phyloP scores from a whole-genome alignment of 2,888 invertebrate genomes.

The Drosophila anceps region DNA sequence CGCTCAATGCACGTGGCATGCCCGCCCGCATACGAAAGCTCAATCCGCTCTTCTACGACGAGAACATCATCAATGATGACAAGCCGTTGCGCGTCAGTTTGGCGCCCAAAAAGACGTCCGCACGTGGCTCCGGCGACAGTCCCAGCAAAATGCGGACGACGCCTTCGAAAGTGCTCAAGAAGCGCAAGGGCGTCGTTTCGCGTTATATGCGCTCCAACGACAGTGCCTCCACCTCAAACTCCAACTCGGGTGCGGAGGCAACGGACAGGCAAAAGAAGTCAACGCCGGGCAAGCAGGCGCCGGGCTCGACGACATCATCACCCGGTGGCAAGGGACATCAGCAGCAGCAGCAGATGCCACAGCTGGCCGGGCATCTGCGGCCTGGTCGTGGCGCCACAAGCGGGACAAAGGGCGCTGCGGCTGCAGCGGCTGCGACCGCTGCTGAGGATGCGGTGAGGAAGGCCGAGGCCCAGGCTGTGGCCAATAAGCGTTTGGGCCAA shows the following conservation, averaged over 20 bases:
- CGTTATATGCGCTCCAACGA: slow-evolving; percentile 84
- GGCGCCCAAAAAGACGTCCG: slow-evolving; percentile 85
- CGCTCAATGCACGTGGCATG: slow-evolving; percentile 94
- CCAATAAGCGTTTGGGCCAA: slow-evolving; percentile 95
- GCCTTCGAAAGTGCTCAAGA: slow-evolving; percentile 85
- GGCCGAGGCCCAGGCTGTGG: slow-evolving; percentile 87
- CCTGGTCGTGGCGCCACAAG: slow-evolving; percentile 16
- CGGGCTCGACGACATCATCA: not conserved
- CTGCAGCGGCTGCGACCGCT: slow-evolving; percentile 40
- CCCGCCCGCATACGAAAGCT: slow-evolving; percentile 95
- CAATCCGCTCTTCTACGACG: slow-evolving; percentile 95
- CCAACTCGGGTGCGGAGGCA: slow-evolving; percentile 31
- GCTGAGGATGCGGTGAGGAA: slow-evolving; percentile 50
- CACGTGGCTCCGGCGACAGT: slow-evolving; percentile 47
- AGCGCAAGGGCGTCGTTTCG: slow-evolving; percentile 85
- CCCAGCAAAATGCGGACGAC: slow-evolving; percentile 71
- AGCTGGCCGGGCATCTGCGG: not conserved
- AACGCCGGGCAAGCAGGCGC: slow-evolving; percentile 29
- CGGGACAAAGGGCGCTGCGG: slow-evolving; percentile 23
- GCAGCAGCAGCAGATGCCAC: slow-evolving; percentile 11
- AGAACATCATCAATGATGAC: slow-evolving; percentile 93
- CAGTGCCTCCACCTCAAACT: slow-evolving; percentile 32
- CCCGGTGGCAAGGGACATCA: slow-evolving; percentile 10
- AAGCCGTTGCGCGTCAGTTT: slow-evolving; percentile 89
- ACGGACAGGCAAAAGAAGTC: slow-evolving; percentile 35